Percentiles rank a stretch among this genome's conserved stretches.
Conservation (phyloP, 2,113 vertebrate species). For the Neodontobutis hainanensis region DNA sequence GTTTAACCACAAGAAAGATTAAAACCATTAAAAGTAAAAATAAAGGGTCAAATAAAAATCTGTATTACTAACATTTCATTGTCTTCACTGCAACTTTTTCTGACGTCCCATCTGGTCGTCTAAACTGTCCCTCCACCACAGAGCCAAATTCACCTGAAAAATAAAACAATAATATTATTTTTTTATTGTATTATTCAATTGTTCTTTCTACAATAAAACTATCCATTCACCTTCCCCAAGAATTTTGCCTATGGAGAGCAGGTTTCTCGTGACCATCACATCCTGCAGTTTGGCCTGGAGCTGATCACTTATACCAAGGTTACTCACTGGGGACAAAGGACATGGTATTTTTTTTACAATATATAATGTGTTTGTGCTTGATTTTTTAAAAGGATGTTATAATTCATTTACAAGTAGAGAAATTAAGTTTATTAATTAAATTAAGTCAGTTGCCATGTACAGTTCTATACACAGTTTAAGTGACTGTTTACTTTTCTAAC, state of each 20-base stretch:
- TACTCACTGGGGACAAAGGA: slow-evolving; percentile 78
- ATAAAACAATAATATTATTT: not conserved
- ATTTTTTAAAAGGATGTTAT: too few species aligned
- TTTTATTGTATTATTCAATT: not conserved
- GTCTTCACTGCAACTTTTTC: slow-evolving; percentile 98
- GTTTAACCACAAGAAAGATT: slow-evolving; percentile 33
- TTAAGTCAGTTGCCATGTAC: too few species aligned
- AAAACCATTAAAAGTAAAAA: too few species aligned
- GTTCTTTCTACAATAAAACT: not conserved
- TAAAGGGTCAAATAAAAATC: not conserved
- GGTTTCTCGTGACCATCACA: slow-evolving; percentile 85
- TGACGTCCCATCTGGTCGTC: slow-evolving; percentile 75
- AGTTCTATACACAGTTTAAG: not conserved
- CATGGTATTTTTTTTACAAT: not conserved
- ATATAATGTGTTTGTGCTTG: too few species aligned
- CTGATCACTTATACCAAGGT: slow-evolving; percentile 87
- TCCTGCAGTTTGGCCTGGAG: slow-evolving; percentile 95
- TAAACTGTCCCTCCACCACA: slow-evolving; percentile 90
- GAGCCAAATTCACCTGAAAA: slow-evolving; percentile 94
- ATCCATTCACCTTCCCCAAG: slow-evolving; percentile 90
- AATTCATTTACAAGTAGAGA: too few species aligned
- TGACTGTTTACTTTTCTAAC: slow-evolving; percentile 53
- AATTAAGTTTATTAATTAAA: too few species aligned
- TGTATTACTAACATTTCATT: slow-evolving; percentile 90
- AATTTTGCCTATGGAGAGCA: slow-evolving; percentile 91